A percentile compares a stretch with the other conserved stretches of the same genome.
Evolutionary conservation across 2,888 invertebrate genomes (phyloP).

Genomic region (Hydroisotoma schaefferi): DNA sequence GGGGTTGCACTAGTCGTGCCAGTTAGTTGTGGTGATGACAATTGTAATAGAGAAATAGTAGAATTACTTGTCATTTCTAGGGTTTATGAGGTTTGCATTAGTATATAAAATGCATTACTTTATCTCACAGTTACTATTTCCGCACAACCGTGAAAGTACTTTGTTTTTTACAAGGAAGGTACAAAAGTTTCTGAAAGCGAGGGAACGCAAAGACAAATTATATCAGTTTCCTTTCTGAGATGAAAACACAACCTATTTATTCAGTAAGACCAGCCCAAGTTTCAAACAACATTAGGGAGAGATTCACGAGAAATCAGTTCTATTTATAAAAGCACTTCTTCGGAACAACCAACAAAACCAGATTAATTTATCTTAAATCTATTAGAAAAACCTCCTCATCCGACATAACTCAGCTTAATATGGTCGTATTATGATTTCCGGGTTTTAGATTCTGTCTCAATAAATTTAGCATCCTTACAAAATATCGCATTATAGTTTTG

Average conservation of each 20-base stretch:
- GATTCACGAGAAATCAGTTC: not conserved
- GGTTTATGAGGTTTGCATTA: no score
- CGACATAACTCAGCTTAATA: constrained; percentile 48
- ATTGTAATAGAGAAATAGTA: no score
- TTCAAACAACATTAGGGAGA: no score
- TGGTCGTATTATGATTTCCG: constrained; percentile 49
- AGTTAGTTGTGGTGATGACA: not conserved
- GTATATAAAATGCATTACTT: no score
- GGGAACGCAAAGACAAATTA: not conserved
- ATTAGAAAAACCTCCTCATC: constrained; percentile 46
- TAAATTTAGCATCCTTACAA: constrained; percentile 46
- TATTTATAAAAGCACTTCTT: not conserved
- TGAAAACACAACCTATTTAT: no score
- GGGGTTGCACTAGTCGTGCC: no score
- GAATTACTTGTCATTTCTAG: no score
- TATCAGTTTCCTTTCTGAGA: no score
- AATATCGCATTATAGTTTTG: constrained; percentile 37
- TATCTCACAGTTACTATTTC: not conserved
- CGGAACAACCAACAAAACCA: no score
- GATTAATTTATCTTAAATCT: constrained; percentile 3
- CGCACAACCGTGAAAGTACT: not conserved
- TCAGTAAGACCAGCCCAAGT: not conserved
- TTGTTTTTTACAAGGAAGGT: not conserved
- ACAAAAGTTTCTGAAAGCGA: not conserved
- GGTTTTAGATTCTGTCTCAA: constrained; percentile 46